Conservation (phyloP, 2,888 invertebrate species). For the Odontomyia ornata region DNA sequence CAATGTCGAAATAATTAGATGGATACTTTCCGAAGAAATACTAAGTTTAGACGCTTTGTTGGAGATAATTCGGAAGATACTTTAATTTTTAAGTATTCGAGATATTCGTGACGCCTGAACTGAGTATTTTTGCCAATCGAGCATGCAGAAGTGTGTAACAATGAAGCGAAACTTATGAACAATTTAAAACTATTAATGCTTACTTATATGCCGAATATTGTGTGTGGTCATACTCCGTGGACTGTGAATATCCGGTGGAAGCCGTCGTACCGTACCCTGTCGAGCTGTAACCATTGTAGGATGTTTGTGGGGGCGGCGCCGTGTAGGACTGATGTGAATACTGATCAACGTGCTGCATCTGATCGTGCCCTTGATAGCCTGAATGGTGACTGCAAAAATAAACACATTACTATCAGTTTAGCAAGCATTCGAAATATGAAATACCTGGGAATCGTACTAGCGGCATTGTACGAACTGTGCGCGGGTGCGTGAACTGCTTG, state of each 20-base stretch:
- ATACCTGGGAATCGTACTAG: slow-evolving; percentile 44
- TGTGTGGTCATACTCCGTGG: slow-evolving; percentile 62
- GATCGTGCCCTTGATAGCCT: slow-evolving; percentile 60
- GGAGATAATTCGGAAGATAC: too few species aligned
- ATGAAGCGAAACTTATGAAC: too few species aligned
- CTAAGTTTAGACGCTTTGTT: too few species aligned
- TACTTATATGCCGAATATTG: slow-evolving; percentile 63
- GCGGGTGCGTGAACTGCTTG: slow-evolving; percentile 54
- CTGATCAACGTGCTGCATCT: slow-evolving; percentile 61
- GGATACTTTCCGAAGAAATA: too few species aligned
- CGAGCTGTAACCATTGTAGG: slow-evolving; percentile 63
- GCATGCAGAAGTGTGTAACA: too few species aligned
- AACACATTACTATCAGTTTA: background rate
- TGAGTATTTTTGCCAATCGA: too few species aligned
- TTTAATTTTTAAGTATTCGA: too few species aligned
- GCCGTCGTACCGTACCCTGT: slow-evolving; percentile 59
- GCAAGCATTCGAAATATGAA: background rate
- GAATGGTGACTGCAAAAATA: slow-evolving; percentile 58
- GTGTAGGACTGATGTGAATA: slow-evolving; percentile 61
- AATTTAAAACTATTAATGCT: background rate
- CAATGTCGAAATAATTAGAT: too few species aligned
- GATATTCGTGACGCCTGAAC: too few species aligned
- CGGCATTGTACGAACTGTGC: slow-evolving; percentile 46
- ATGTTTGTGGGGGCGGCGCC: slow-evolving; percentile 56
- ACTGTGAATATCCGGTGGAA: slow-evolving; percentile 58